Base-by-base conservation (phyloP, 2,113 vertebrate genomes). In the Cricetomys ansorgei region DNA sequence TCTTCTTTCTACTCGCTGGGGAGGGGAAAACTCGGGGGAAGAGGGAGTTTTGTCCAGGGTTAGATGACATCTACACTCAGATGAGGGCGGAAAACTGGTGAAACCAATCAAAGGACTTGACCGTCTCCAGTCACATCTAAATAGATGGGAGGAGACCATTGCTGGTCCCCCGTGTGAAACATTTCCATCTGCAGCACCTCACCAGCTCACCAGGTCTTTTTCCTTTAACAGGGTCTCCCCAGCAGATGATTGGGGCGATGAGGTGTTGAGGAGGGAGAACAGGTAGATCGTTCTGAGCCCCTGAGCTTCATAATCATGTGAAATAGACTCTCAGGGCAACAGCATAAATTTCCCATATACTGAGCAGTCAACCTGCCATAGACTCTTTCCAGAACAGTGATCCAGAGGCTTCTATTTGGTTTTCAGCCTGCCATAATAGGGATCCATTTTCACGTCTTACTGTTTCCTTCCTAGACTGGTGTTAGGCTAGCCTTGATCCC, bases 71-170 rank as follows among this genome's bases (percentile, higher is more conserved):
- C 12, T 2, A 3, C 0, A 29, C 62, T 59, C 84, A 55, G 76
- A 16, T 4, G 59, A 55, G 40, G n/a, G 77, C 43, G 17, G 8
- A 40, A 72, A 70, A 65, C 64, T n/a, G 67, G 55, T 12, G 48
- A 75, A 12, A 57, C 5, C 34, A 40, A 29, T 7, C 7, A 3
- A 55, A 8, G 59, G 73, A 69, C 17, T 9, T 62, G 29, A 4
- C 53, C 15, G 11, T 37, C 34, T 15, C 29, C 17, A 3, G 13
- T 31, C 23, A 37, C 3, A n/a, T 8, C 21, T 37, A 40, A 57
- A 5, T 17, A 43, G 23, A 0, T 0, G 2, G 57, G 57, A 72
- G 73, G 62, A 2, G 1, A 5, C 0, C 0, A 25, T 27, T 16
- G 40, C 92, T 1, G 5, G 15, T 64, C 70, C 40, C 37, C 7